A percentile compares a stretch with the other conserved stretches of the same genome.
These are phyloP conservation scores for Argentina silus DNA, from an alignment of 2,797 vertebrate species.

Conservation along the genomic window DNA sequence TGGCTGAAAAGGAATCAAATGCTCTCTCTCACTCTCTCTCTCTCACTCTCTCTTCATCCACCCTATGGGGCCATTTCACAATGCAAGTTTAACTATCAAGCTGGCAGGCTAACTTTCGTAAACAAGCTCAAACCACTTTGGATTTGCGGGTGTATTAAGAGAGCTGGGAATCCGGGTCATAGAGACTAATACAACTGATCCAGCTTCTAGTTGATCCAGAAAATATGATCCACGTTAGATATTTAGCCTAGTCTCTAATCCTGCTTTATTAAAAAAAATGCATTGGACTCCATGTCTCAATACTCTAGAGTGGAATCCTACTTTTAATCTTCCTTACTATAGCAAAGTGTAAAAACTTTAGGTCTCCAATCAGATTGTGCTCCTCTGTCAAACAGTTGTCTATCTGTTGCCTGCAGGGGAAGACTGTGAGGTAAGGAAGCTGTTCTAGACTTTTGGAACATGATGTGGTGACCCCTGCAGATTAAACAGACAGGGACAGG, in stretches of 20 bases:
- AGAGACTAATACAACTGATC: slow-evolving; percentile 56
- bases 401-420: slow-evolving; percentile 2
- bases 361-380: neutral
- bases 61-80: slow-evolving; percentile 48
- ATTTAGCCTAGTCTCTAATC: slow-evolving; percentile 63
- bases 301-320: slow-evolving; percentile 27
- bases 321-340: neutral
- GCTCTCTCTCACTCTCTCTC: neutral
- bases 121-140: slow-evolving; percentile 59
- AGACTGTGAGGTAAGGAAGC: slow-evolving; percentile 21
- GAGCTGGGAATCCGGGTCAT: slow-evolving; percentile 64
- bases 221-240: slow-evolving; percentile 65
- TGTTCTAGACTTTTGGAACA: slow-evolving; percentile 33
- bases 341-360: neutral
- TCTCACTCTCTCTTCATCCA: slow-evolving; percentile 7
- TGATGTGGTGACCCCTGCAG: slow-evolving; percentile 47
- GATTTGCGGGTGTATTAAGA: slow-evolving; percentile 49
- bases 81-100: slow-evolving; percentile 52
- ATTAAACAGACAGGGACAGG: slow-evolving; percentile 15
- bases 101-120: slow-evolving; percentile 59
- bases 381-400: too few relatives aligned
- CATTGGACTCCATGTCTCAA: slow-evolving; percentile 17
- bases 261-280: slow-evolving; percentile 34
- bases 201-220: slow-evolving; percentile 52
- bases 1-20: slow-evolving; percentile 20